Evolutionary conservation across 2,113 vertebrate genomes (phyloP).

Genomic region (Glareola pratincola): DNA sequence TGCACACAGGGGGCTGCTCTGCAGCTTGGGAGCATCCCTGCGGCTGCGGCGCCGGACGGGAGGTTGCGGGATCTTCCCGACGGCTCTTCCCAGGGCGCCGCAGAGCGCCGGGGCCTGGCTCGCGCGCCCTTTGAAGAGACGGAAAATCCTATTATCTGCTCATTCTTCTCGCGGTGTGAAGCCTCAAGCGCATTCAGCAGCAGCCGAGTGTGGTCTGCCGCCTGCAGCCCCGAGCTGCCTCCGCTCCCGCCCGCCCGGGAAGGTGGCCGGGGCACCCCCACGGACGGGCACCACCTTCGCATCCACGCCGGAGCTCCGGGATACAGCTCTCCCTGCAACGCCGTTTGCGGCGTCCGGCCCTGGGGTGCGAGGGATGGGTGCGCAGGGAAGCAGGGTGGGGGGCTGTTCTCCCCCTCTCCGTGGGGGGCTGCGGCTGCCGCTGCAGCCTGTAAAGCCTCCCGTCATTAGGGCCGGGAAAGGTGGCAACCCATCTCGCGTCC

Average conservation of each 20-base stretch:
- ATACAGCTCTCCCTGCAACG: not conserved
- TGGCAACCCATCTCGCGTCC: not conserved
- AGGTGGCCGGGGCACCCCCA: not conserved
- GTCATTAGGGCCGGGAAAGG: slow-evolving; percentile 1
- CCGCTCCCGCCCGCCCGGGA: not conserved
- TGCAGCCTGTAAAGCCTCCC: not conserved
- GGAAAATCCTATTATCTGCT: slow-evolving; percentile 70
- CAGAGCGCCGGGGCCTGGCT: not conserved
- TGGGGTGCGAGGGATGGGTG: not conserved
- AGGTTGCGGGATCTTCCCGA: not conserved
- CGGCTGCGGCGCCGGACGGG: not conserved
- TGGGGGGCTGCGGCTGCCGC: not conserved
- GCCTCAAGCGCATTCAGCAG: slow-evolving; percentile 41
- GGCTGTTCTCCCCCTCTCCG: not conserved
- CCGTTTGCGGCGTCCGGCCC: not conserved
- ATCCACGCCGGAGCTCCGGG: not conserved
- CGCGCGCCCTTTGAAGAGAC: slow-evolving; percentile 29
- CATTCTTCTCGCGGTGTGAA: slow-evolving; percentile 54
- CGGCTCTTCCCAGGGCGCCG: not conserved
- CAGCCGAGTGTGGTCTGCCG: slow-evolving; percentile 40
- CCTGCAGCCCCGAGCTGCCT: not conserved
- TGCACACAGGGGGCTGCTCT: not conserved
- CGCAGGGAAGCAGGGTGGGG: not conserved
- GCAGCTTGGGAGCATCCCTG: slow-evolving; percentile 11
- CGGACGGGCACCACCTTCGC: not conserved